Evolutionary conservation across 2,888 invertebrate genomes (phyloP).

Genomic region (Chrysolina haemoptera): DNA sequence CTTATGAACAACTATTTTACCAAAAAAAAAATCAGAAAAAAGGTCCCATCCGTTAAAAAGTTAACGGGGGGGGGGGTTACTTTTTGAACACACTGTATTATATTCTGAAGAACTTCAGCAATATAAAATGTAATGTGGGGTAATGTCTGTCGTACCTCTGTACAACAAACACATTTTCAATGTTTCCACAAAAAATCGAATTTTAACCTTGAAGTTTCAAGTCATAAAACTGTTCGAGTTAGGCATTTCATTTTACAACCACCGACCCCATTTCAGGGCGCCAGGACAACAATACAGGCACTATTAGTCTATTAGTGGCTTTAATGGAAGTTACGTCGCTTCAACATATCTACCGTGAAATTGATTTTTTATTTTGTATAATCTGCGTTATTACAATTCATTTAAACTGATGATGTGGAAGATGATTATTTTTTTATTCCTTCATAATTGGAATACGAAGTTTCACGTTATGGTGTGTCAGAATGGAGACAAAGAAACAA

Average conservation of each 20-base stretch:
- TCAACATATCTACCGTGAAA: conserved; percentile 51
- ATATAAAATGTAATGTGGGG: too few relatives aligned
- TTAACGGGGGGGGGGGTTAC: too few relatives aligned
- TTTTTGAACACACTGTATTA: too few relatives aligned
- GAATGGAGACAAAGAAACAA: not conserved
- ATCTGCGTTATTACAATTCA: conserved; percentile 44
- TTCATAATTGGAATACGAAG: not conserved
- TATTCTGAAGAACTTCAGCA: too few relatives aligned
- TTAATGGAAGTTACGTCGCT: conserved; percentile 47
- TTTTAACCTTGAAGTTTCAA: too few relatives aligned
- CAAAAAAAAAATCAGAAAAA: too few relatives aligned
- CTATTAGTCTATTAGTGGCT: conserved; percentile 41
- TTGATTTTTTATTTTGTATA: conserved; percentile 49
- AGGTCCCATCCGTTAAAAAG: too few relatives aligned
- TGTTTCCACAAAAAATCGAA: too few relatives aligned
- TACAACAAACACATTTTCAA: too few relatives aligned
- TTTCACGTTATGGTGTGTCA: not conserved
- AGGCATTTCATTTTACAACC: not conserved
- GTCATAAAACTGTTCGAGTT: too few relatives aligned
- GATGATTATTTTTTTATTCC: conserved; percentile 1
- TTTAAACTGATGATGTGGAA: conserved; percentile 46
- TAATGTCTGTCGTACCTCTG: too few relatives aligned
- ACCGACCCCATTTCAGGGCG: conserved; percentile 30
- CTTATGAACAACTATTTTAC: too few relatives aligned
- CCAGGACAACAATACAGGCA: conserved; percentile 47